Percentiles rank a stretch among this genome's conserved stretches.
phyloP scores from a whole-genome alignment of 2,888 invertebrate species.

The Nemoura dubitans region DNA sequence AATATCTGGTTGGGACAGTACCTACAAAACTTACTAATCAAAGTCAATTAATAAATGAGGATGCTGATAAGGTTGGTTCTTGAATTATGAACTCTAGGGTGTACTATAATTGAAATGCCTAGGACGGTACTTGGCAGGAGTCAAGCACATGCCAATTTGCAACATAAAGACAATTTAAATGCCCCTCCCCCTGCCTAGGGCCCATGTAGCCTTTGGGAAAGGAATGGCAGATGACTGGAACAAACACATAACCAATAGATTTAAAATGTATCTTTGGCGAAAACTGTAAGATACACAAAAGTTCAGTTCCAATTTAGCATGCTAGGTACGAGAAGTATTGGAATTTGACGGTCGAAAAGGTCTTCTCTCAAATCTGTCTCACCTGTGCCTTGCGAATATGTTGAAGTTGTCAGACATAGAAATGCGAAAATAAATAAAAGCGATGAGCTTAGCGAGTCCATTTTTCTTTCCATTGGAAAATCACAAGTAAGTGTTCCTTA shows the following conservation, averaged over 20 bases:
- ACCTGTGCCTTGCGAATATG: constrained; percentile 20
- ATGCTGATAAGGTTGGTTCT: neutral
- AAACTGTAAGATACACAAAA: neutral
- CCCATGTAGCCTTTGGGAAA: neutral
- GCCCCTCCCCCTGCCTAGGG: neutral
- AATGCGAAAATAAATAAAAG: constrained; percentile 45
- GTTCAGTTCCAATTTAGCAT: neutral
- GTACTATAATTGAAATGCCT: neutral
- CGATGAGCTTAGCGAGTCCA: constrained; percentile 42
- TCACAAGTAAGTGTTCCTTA: neutral
- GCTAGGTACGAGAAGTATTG: neutral
- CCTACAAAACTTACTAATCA: neutral
- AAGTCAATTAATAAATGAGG: neutral
- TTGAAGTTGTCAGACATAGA: constrained; percentile 44
- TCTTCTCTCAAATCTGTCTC: neutral
- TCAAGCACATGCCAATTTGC: neutral
- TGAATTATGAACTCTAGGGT: neutral
- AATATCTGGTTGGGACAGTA: neutral
- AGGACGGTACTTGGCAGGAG: neutral
- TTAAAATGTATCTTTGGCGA: neutral
- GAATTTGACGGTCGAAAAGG: neutral
- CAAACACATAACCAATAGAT: neutral
- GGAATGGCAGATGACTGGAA: neutral
- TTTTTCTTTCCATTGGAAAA: constrained; percentile 31
- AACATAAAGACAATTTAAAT: neutral